Evolutionary conservation across 2,113 vertebrate species (phyloP).

Genomic region (Gadus chalcogrammus): DNA sequence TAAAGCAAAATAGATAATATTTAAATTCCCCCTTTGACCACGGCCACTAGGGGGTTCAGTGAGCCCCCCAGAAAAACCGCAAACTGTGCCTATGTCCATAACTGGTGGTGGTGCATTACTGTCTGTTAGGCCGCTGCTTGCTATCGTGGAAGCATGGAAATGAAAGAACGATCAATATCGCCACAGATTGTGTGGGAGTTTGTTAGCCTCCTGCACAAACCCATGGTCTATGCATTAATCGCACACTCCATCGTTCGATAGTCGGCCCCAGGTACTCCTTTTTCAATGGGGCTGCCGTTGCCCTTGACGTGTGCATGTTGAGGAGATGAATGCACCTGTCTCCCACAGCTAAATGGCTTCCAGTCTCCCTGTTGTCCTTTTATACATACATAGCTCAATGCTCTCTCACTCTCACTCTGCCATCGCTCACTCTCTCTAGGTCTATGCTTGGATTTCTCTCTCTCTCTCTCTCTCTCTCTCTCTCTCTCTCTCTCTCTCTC

Average conservation of each 20-base stretch:
- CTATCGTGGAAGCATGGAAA: neutral
- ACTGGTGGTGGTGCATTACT: too few relatives aligned
- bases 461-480: too few relatives aligned
- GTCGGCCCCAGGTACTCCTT: conserved; percentile 36
- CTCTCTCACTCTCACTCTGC: neutral
- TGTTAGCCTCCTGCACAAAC: conserved; percentile 51
- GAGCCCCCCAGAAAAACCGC: too few relatives aligned
- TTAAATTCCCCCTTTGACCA: too few relatives aligned
- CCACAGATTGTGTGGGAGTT: conserved; percentile 45
- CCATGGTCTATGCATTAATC: conserved; percentile 68
- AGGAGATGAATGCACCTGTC: conserved; percentile 81
- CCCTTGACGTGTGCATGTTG: conserved; percentile 62
- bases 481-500: too few relatives aligned
- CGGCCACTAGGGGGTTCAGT: too few relatives aligned
- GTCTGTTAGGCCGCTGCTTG: neutral
- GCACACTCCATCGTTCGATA: conserved; percentile 56
- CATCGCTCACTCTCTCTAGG: neutral
- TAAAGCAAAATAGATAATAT: too few relatives aligned
- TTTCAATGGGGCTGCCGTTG: conserved; percentile 60
- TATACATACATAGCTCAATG: neutral
- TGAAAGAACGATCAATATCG: conserved; percentile 38
- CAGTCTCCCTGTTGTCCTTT: conserved; percentile 40
- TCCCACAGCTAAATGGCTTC: conserved; percentile 74
- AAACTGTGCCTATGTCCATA: too few relatives aligned
- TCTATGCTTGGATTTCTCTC: neutral